phyloP scores from a whole-genome alignment of 2,888 invertebrate species.

The Aleiodes leptofemur region DNA sequence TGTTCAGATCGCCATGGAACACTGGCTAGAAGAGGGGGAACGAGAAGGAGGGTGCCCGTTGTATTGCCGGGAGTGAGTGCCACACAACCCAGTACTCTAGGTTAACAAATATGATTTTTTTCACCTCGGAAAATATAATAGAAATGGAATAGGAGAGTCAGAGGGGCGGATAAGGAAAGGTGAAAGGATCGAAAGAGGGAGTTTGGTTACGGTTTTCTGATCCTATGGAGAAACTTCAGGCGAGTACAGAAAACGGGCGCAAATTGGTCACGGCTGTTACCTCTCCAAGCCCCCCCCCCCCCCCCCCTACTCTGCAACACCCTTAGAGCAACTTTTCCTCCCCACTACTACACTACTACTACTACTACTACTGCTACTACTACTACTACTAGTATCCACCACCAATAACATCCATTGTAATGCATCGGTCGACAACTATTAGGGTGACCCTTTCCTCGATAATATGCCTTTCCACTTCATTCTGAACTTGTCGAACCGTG shows the following conservation, averaged over 20 bases:
- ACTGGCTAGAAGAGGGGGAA: conserved; percentile 54
- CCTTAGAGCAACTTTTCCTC: conserved; percentile 31
- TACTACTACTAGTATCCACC: background rate
- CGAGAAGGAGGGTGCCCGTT: conserved; percentile 61
- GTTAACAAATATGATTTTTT: conserved; percentile 30
- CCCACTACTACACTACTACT: conserved; percentile 3
- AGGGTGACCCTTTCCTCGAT: conserved; percentile 54
- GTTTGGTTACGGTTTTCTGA: conserved; percentile 40
- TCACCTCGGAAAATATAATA: conserved; percentile 4
- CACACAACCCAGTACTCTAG: conserved; percentile 28
- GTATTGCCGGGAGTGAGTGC: conserved; percentile 64
- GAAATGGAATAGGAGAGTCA: conserved; percentile 36
- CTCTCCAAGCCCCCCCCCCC: conserved; percentile 34
- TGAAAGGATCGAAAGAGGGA: conserved; percentile 18
- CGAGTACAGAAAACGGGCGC: conserved; percentile 67
- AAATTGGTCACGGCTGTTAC: conserved; percentile 74
- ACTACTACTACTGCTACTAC: background rate
- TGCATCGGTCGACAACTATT: conserved; percentile 71
- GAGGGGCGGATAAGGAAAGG: conserved; percentile 31
- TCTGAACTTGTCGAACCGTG: conserved; percentile 22
- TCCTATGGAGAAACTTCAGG: conserved; percentile 51
- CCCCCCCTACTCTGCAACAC: conserved; percentile 28
- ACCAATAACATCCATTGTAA: conserved; percentile 49
- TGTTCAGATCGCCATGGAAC: conserved; percentile 73
- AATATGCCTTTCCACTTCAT: conserved; percentile 34